Percentiles rank a stretch among this genome's conserved stretches.
Evolutionary conservation across 1,140 invertebrate genomes (phyloP).

Genomic region (Xylocopa sonorina): DNA sequence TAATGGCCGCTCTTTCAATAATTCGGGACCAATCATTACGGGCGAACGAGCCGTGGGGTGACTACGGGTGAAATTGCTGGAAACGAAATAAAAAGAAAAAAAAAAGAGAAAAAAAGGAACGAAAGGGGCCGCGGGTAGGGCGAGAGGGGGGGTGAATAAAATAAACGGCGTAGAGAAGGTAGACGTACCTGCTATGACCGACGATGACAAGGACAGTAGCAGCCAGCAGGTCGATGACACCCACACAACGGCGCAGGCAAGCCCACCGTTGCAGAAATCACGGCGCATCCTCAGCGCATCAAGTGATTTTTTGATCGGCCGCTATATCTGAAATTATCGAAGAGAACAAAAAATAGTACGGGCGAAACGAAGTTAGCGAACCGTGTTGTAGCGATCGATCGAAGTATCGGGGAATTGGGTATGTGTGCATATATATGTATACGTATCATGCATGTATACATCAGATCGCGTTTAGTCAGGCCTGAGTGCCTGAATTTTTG

Average conservation of each 20-base stretch:
- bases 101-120: no score
- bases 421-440: no score
- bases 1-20: conserved; percentile 57
- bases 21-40: conserved; percentile 50
- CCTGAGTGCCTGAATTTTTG: background rate
- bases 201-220: conserved; percentile 61
- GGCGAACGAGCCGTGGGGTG: conserved; percentile 6
- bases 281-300: conserved; percentile 76
- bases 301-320: conserved; percentile 68
- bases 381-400: conserved; percentile 9
- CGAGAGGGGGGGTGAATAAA: background rate
- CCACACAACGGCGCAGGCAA: conserved; percentile 72
- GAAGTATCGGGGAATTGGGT: background rate
- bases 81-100: conserved; percentile 20
- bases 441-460: no score
- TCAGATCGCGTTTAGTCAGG: no score
- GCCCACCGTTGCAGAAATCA: conserved; percentile 71
- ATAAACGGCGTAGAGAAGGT: background rate
- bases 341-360: background rate
- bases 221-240: conserved; percentile 67
- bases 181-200: conserved; percentile 58
- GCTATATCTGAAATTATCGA: conserved; percentile 55
- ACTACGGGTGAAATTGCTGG: background rate
- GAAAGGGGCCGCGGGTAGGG: background rate
- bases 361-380: background rate